Conservation (phyloP, 2,888 invertebrate species). For the Hyposoter didymator region DNA sequence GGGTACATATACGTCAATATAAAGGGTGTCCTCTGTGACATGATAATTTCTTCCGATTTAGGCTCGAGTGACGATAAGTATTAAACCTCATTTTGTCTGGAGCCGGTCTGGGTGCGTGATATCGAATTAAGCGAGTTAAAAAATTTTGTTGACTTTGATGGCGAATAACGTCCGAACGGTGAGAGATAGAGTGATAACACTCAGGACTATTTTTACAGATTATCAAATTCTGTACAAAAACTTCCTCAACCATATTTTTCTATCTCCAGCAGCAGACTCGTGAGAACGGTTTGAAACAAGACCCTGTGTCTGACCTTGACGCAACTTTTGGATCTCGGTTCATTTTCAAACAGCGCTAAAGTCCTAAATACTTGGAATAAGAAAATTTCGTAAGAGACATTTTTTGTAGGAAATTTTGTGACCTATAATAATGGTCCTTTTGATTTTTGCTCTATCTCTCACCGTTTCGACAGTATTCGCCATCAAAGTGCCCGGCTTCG, state of each 20-base stretch:
- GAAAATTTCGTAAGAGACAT: not conserved
- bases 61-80: not conserved
- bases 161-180: not conserved
- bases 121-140: not conserved
- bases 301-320: not conserved
- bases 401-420: not conserved
- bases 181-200: not conserved
- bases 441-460: not conserved
- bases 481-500: not conserved
- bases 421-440: not conserved
- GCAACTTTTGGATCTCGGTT: not conserved
- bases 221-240: not conserved
- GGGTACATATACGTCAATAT: constrained; percentile 4
- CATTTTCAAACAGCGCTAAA: not conserved
- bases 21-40: not conserved
- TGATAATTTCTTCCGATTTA: not conserved
- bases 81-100: not conserved
- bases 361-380: not conserved
- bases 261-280: not conserved
- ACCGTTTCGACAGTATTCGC: not conserved
- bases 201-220: not conserved
- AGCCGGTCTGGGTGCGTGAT: not conserved
- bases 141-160: not conserved
- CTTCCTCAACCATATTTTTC: not conserved
- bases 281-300: not conserved